phyloP scores from a whole-genome alignment of 2,113 vertebrate genomes.

The Gopherus evgoodei region DNA sequence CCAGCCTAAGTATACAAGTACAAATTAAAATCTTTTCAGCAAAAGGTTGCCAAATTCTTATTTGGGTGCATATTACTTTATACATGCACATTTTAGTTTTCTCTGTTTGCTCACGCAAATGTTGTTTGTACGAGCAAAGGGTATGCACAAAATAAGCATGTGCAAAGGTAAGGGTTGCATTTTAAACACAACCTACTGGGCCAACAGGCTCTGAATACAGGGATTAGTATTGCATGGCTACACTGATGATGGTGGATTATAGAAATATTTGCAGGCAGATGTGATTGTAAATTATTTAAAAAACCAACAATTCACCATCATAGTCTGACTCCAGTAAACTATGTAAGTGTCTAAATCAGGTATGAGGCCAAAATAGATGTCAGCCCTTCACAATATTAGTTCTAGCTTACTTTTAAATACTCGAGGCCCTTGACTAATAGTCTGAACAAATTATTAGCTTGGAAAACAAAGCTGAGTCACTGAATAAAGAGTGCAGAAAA shows the following conservation, averaged over 20 bases:
- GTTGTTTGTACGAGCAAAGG: accelerated
- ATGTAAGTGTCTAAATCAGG: background rate
- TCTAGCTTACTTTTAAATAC: background rate
- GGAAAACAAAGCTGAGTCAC: slow-evolving; percentile 34
- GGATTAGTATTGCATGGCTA: background rate
- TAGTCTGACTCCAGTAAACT: background rate
- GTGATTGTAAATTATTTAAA: background rate
- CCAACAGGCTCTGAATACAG: background rate
- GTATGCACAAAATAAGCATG: accelerated
- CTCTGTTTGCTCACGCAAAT: background rate
- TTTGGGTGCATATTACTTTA: background rate
- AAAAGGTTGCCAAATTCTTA: background rate
- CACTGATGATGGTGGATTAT: background rate
- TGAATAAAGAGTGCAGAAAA: slow-evolving; percentile 4
- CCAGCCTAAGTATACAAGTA: no score
- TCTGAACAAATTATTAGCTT: background rate
- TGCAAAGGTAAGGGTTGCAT: background rate
- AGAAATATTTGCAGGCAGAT: background rate
- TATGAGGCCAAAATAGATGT: background rate
- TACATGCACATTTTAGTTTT: background rate
- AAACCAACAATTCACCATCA: background rate
- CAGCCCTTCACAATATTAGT: background rate
- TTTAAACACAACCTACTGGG: accelerated
- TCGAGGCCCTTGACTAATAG: background rate
- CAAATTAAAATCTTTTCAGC: no score